Evolutionary conservation across 2,888 invertebrate genomes (phyloP), one percentile per base, ranked within the genome.

Genomic region (Acheta domesticus): DNA sequence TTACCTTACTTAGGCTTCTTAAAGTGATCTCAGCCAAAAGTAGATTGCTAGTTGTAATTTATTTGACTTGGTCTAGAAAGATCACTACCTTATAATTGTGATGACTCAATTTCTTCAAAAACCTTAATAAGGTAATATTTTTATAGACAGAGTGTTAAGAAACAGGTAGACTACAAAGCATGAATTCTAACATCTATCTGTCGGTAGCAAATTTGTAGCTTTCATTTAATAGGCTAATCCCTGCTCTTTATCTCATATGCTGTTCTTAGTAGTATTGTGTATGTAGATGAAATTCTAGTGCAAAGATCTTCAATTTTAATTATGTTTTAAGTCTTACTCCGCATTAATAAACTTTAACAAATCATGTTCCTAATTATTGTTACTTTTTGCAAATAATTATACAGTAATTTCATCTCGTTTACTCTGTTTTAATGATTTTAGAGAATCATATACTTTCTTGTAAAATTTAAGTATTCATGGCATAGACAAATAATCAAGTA

Each of bases 241-340:
- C 62, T 62, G 14, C 75, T 75, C 75, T 36, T 75, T 75, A 14
- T 75, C 36, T 21, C 75, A 21, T 75, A 23, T 21, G 75, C 21
- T 21, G 75, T 75, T 75, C 75, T 36, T 16, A 75, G 75, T 36
- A 75, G 21, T 75, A 23, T 75, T 75, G 21, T 75, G 75, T 75
- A 21, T 75, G 36, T 75, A 23, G 21, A 20, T 75, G 36, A 75
- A 14, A 23, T 23, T 21, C 16, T 75, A 21, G 14, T 75, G 14
- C 16, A 75, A 75, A 75, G 36, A 21, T 75, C 21, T 75, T 75
- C 8, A 75, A 11, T 75, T 21, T n/a, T 75, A n/a, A 36, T 36
- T 75, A 16, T 20, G 14, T 75, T 75, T 21, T 75, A 20, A 21
- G 36, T 62, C n/a, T 62, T 62, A 16, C 62, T n/a, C 62, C 14